Base-by-base conservation (phyloP, 1,140 invertebrate genomes). In the Holcopasites calliopsidis region DNA sequence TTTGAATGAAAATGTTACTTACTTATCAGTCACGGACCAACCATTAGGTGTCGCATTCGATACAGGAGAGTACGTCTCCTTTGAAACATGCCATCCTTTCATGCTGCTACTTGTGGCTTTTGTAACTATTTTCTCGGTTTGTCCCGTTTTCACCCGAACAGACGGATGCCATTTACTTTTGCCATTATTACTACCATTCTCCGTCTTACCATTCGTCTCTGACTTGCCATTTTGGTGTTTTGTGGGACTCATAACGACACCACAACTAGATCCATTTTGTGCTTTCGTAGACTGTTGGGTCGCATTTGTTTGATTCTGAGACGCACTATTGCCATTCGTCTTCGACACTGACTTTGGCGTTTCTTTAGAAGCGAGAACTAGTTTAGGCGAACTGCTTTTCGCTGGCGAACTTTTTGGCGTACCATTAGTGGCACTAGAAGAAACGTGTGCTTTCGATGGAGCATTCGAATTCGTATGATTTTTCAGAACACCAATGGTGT, bases 21-120 rank as follows among this genome's bases (percentile, higher is more conserved):
- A 91, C 90, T 83, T 89, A 42, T 91, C 90, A 28, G 87, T 86
- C 38, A 89, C 86, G 6, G 83, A 89, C 91, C 91, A 92, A 49
- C 89, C 90, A 78, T 90, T 91, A 0, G 85, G 77, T 10, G 85
- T 80, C 6, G 82, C 35, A 21, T 78, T 80, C 4, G 83, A 84
- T 11, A 83, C 81, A 0, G 87, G 82, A 23, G 88, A 82, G 38
- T 86, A 76, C 40, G 71, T 76, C 18, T 90, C 86, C n/a, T 88
- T 87, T 1, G 87, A 89, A 60, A 87, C 33, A 47, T 87, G 80
- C 90, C 89, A 90, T 13, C 83, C 84, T 50, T 90, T 90, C 3
- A 83, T 85, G 49, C 83, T 87, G 55, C 85, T 89, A 33, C 68
- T 78, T 5, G 85, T 58, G n/a, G 88, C 87, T 66, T 91, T 92